A percentile compares a stretch with the other conserved stretches of the same genome.
These are phyloP conservation scores for Archilochus colubris DNA, from an alignment of 2,113 vertebrate genomes.

Conservation along the genomic window DNA sequence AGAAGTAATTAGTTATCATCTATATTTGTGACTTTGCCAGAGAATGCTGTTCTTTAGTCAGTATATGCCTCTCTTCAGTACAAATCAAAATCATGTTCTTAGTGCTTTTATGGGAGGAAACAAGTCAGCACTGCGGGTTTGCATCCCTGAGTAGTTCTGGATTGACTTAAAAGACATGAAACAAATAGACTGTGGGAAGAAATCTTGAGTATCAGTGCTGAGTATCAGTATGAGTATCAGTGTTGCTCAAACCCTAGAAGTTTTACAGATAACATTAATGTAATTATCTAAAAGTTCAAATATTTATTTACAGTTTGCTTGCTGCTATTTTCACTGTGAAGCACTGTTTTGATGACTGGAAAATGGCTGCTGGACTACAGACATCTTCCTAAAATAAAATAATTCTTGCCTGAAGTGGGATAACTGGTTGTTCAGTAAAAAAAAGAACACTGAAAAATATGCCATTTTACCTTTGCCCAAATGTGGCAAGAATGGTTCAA, in stretches of 20 bases:
- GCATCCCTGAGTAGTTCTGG: neutral
- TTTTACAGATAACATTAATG: conserved; percentile 18
- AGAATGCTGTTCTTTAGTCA: neutral
- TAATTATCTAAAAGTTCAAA: conserved; percentile 1
- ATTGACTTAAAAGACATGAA: neutral
- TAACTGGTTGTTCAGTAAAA: neutral
- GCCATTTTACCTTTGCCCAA: neutral
- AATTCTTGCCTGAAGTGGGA: neutral
- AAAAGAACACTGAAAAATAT: neutral
- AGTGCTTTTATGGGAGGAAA: neutral
- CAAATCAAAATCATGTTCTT: neutral
- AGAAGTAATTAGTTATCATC: conserved; percentile 53
- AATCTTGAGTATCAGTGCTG: neutral
- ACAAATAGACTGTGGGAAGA: neutral
- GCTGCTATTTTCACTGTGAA: neutral
- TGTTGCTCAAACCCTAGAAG: neutral
- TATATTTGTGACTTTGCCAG: neutral
- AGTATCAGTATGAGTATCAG: neutral
- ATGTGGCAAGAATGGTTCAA: neutral
- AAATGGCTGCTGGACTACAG: neutral
- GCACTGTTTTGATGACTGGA: neutral
- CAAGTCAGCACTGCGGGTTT: neutral
- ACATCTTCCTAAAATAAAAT: neutral
- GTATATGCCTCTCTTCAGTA: neutral
- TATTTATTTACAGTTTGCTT: neutral